Conservation (phyloP, 2,797 vertebrate genomes). For the Xyrichtys novacula region DNA sequence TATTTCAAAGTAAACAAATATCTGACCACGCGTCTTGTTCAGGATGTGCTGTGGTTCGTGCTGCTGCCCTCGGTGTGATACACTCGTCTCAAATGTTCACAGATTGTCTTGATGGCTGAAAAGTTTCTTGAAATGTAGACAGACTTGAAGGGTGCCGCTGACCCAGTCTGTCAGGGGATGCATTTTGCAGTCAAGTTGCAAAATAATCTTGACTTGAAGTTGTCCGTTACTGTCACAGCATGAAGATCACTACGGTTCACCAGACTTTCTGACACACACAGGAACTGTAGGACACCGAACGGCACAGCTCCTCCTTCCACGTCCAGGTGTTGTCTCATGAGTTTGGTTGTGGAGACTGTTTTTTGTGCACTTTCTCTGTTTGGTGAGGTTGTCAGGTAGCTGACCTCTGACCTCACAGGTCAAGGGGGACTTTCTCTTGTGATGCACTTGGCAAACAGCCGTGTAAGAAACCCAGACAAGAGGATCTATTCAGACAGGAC, state of each 20-base stretch:
- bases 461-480: constrained; percentile 67
- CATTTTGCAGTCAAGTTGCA: constrained; percentile 63
- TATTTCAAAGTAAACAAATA: constrained; percentile 61
- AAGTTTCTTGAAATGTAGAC: constrained; percentile 55
- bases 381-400: constrained; percentile 65
- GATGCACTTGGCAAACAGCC: constrained; percentile 71
- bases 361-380: constrained; percentile 59
- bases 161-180: constrained; percentile 47
- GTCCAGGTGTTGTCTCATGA: constrained; percentile 54
- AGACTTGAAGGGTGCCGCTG: constrained; percentile 53
- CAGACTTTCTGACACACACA: constrained; percentile 61
- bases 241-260: constrained; percentile 68
- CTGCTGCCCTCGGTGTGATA: constrained; percentile 25
- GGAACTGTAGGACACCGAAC: constrained; percentile 55
- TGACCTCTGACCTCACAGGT: constrained; percentile 66
- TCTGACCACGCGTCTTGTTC: constrained; percentile 35
- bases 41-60: constrained; percentile 38
- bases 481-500: constrained; percentile 78
- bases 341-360: constrained; percentile 49
- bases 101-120: constrained; percentile 73
- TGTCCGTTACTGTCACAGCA: constrained; percentile 76
- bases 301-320: constrained; percentile 52
- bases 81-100: constrained; percentile 48
- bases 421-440: constrained; percentile 57
- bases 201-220: constrained; percentile 65